Evolutionary conservation across 2,113 vertebrate species (phyloP), one percentile per base, ranked within the genome.

Genomic region (Gavialis gangeticus): DNA sequence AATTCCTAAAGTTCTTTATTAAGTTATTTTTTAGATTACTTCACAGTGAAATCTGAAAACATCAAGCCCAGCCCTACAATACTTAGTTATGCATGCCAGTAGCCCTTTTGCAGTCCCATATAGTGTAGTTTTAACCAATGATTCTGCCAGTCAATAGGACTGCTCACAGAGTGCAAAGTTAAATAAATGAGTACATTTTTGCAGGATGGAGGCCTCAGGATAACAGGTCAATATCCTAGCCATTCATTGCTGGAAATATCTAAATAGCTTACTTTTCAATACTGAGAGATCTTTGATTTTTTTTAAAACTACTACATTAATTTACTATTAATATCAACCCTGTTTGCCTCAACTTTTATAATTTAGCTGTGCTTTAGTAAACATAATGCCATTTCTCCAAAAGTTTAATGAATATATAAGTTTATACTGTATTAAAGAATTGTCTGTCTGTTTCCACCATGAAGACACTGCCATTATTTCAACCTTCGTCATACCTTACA

Each of bases 131-230:
- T 71, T 37, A 85, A 16, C 1, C 5, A 75, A 81, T 81, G 21
- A 18, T 85, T 75, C 80, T 85, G 56, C 37, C 80, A 85, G 92
- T 56, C 58, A 80, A 10, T 27, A 22, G 63, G 46, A 62, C 8
- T 0, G 0, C 34, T 69, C 66, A 30, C n/a, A 19, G 67, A 63
- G 60, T 25, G 16, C 25, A 24, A 25, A 63, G 16, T 63, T 10
- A 21, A 63, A 25, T 13, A 19, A 2, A 2, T 0, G 0, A 30
- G 6, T 46, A 58, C 59, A 12, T 25, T 4, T 75, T 62, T 0
- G 1, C 4, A 21, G 77, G 28, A 55, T 1, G n/a, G 17, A 2
- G 0, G 21, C 6, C 83, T 18, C 25, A 27, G 55, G 64, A 54
- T 13, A 34, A n/a, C 56, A 89, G n/a, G 34, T 83, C 17, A 27